phyloP scores from a whole-genome alignment of 2,888 invertebrate species.

The Blera fallax region DNA sequence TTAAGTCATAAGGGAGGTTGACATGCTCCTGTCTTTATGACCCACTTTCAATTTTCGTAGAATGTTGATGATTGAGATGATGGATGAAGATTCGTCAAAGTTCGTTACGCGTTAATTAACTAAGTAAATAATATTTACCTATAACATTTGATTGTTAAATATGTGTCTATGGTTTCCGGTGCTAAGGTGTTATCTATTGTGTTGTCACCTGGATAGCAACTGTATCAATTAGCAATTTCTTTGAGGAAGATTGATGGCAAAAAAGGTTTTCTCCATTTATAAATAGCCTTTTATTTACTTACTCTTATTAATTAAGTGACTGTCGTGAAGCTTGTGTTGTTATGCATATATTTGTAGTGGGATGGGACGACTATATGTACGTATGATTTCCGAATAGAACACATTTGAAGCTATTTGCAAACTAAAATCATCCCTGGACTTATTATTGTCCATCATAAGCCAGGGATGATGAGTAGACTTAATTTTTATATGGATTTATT shows the following conservation, averaged over 20 bases:
- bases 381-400: too few species aligned
- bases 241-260: background rate
- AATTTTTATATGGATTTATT: background rate
- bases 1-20: slow-evolving; percentile 49
- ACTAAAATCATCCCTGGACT: too few species aligned
- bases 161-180: background rate
- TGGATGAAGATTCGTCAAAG: slow-evolving; percentile 51
- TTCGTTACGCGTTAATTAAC: slow-evolving; percentile 50
- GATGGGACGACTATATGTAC: too few species aligned
- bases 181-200: slow-evolving; percentile 14
- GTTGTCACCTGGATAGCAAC: slow-evolving; percentile 23
- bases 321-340: background rate
- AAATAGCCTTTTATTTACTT: background rate
- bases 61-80: slow-evolving; percentile 49
- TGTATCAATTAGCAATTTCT: slow-evolving; percentile 43
- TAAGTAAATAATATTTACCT: slow-evolving; percentile 23
- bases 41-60: slow-evolving; percentile 17
- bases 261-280: background rate
- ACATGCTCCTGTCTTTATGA: slow-evolving; percentile 42
- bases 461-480: too few species aligned
- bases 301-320: background rate
- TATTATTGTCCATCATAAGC: too few species aligned
- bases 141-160: background rate
- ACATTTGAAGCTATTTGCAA: too few species aligned
- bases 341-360: too few species aligned